A percentile compares a stretch with the other conserved stretches of the same genome.
Conservation (phyloP, 2,797 vertebrate species). For the Dromococcyx pavoninus region DNA sequence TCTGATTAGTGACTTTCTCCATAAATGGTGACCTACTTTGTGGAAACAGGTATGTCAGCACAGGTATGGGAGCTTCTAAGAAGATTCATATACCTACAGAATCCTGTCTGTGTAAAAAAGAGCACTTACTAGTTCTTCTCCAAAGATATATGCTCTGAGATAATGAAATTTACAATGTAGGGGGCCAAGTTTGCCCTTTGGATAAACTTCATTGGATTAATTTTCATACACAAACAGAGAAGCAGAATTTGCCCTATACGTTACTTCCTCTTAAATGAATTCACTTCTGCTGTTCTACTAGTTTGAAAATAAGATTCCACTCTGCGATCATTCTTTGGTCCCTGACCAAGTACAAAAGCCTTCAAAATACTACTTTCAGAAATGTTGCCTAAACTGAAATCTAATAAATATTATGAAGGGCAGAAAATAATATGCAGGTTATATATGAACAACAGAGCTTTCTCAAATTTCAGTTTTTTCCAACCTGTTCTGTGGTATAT, state of each 20-base stretch:
- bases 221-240: neutral
- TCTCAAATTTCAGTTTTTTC: neutral
- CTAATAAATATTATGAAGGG: neutral
- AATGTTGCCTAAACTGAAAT: neutral
- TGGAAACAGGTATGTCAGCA: neutral
- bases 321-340: neutral
- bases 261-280: neutral
- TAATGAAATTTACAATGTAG: neutral
- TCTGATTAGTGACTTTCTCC: neutral
- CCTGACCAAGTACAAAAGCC: neutral
- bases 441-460: neutral
- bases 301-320: neutral
- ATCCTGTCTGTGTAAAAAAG: neutral
- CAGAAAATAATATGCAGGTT: neutral
- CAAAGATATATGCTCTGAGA: neutral
- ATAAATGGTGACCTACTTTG: neutral
- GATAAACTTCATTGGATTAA: neutral
- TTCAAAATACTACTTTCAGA: neutral
- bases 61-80: neutral
- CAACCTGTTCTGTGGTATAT: fast-evolving
- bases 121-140: neutral
- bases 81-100: neutral
- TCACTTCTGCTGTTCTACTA: neutral
- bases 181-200: neutral
- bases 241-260: neutral